These are phyloP conservation scores for Dryomyza anilis DNA, from an alignment of 2,888 invertebrate species.

Conservation along the genomic window DNA sequence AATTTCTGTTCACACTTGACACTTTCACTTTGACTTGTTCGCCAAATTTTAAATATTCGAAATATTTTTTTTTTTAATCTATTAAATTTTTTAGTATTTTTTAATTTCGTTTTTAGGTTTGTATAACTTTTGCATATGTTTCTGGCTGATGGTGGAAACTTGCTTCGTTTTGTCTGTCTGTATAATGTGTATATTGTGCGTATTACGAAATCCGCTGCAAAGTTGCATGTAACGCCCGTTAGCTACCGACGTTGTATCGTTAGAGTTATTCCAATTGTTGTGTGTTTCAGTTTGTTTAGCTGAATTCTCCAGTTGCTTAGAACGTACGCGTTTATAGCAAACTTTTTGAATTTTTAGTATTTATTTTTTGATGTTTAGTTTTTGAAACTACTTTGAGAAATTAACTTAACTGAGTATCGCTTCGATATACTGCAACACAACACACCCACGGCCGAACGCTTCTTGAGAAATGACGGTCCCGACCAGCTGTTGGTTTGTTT, in stretches of 20 bases:
- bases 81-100: slow-evolving; percentile 3
- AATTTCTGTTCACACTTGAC: slow-evolving; percentile 25
- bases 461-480: slow-evolving; percentile 35
- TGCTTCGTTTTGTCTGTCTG: not conserved
- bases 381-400: too few relatives aligned
- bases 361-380: too few relatives aligned
- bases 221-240: slow-evolving; percentile 10
- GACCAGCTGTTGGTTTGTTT: slow-evolving; percentile 34
- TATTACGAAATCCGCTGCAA: slow-evolving; percentile 32
- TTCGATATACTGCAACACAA: slow-evolving; percentile 22
- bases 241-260: not conserved
- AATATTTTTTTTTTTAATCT: slow-evolving; percentile 1
- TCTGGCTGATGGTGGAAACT: too few relatives aligned
- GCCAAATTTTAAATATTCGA: slow-evolving; percentile 21
- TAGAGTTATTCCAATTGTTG: not conserved
- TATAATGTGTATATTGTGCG: not conserved
- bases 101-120: not conserved
- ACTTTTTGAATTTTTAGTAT: not conserved
- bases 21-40: slow-evolving; percentile 34
- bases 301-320: not conserved
- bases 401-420: slow-evolving; percentile 10
- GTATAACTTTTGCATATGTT: not conserved
- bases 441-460: slow-evolving; percentile 31
- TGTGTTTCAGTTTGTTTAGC: not conserved
- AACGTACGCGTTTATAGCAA: not conserved